Evolutionary conservation across 2,113 vertebrate species (phyloP), one percentile per base, ranked within the genome.

Genomic region (Plotosus lineatus): DNA sequence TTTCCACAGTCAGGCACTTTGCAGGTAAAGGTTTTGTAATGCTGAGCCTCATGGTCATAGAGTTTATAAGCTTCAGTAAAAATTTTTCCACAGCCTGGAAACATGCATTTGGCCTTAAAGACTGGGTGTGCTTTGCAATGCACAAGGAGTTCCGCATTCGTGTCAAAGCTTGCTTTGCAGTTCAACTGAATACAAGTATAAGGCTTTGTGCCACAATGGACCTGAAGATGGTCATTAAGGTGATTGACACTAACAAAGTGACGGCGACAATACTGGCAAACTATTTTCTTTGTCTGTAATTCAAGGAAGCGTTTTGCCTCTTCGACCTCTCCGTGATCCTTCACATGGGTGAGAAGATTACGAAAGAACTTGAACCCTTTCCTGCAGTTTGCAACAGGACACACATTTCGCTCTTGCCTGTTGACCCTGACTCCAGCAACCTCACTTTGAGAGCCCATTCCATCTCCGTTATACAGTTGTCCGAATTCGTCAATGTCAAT

Each of bases 111-210:
- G 10, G 97, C 96, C 89, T 94, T 96, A 78, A 99, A 99, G 55
- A 94, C 87, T 0, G 92, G 87, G 85, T 99, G 97, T 0, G 93
- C 96, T 89, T 96, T 97, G 85, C 94, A 93, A 63, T 99, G 97
- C 1, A 95, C 86, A 31, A 98, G 87, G 60, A 99, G 94, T 82
- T 98, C 97, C 12, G 95, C 92, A 0, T 98, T 97, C 75, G 95
- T 95, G 85, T 96, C 91, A 88, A 98, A 99, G 73, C 96, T 96
- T n/a, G 97, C 95, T 81, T 96, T 98, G 89, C 97, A 99, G 83
- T 97, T 96, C 78, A 99, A 86, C 88, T 99, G 97, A 86, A 99
- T 98, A 88, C 97, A 99, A 85, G 98, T 98, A 46, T 99, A 99
- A 4, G 97, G 97, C 71, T 95, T 97, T 74, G 90, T 94, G 72